Evolutionary conservation across 2,797 vertebrate species (phyloP).

Genomic region (Acropternis orthonyx): DNA sequence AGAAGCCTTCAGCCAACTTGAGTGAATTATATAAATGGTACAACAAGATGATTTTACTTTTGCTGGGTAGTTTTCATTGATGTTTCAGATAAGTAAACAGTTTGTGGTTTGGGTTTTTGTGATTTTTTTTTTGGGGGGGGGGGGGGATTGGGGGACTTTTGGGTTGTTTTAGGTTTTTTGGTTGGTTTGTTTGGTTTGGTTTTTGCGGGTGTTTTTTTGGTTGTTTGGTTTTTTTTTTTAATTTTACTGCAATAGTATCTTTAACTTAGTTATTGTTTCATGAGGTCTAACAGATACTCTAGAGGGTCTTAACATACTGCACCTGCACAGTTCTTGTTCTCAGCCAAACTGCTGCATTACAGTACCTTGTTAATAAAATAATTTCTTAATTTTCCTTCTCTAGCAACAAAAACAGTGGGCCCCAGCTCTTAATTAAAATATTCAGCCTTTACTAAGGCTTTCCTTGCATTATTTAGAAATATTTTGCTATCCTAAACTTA

Average conservation of each 20-base stretch:
- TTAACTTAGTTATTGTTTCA: background rate
- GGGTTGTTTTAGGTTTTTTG: too few species aligned
- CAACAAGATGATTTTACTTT: background rate
- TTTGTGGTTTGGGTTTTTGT: background rate
- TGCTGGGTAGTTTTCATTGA: background rate
- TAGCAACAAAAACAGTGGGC: background rate
- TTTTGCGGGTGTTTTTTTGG: too few species aligned
- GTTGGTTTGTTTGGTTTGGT: too few species aligned
- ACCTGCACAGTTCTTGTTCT: background rate
- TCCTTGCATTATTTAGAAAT: background rate
- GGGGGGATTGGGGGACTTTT: too few species aligned
- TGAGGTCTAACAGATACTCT: background rate
- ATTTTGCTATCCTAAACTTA: background rate
- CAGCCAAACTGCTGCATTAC: background rate
- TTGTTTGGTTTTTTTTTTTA: background rate
- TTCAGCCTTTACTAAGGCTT: background rate
- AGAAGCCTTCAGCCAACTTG: background rate
- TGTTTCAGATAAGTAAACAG: slow-evolving; percentile 19
- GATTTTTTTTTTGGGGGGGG: background rate
- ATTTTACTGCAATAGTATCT: background rate
- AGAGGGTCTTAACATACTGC: background rate
- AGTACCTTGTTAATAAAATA: background rate
- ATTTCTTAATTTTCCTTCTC: background rate
- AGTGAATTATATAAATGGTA: slow-evolving; percentile 12
- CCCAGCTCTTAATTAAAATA: background rate